Base-by-base conservation (phyloP, 1,140 invertebrate species). In the Musca vetustissima region DNA sequence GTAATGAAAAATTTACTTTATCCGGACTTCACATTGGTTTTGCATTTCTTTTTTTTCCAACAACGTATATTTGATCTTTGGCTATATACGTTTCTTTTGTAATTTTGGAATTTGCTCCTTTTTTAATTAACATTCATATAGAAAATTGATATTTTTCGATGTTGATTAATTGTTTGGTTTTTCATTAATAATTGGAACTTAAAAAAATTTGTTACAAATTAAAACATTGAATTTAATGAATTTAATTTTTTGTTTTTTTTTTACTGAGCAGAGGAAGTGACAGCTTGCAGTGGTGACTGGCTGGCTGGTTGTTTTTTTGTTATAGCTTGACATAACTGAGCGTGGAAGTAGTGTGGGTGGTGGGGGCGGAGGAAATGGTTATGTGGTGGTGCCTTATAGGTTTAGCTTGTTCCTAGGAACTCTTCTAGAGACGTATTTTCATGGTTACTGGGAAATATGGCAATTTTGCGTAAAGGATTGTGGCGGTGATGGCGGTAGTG, bases 1-100 rank as follows among this genome's bases (percentile, higher is more conserved):
- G 67, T 68, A 68, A 68, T 68, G 67, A 68, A 68, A 68, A 68
- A 68, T 68, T 68, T 24, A 32, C 25, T 66, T 66, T 53, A 21
- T 43, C 47, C 28, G 36, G 36, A 2, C 36, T 32, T 43, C 36
- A 43, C 36, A 43, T 43, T 43, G 36, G 36, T 43, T 43, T 43
- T 43, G 36, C 36, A 43, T 43, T 43, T 43, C 13, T 36, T 67
- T 19, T 19, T 67, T 55, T 66, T 66, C 25, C 52, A 28, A 15
- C 24, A 53, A n/a, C 21, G n/a, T 66, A 67, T 28, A 67, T 43
- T 53, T 17, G 32, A 22, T 55, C 22, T 55, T 55, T 66, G 17
- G 43, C 48, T 43, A 25, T 64, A 22, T 25, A 61, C 32, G 32
- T 25, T 64, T 64, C 32, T 64, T 64, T 64, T 36, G 19, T 21